These are phyloP conservation scores for Pseudomyrmex dendroicus DNA, from an alignment of 1,140 invertebrate species.

Conservation along the genomic window DNA sequence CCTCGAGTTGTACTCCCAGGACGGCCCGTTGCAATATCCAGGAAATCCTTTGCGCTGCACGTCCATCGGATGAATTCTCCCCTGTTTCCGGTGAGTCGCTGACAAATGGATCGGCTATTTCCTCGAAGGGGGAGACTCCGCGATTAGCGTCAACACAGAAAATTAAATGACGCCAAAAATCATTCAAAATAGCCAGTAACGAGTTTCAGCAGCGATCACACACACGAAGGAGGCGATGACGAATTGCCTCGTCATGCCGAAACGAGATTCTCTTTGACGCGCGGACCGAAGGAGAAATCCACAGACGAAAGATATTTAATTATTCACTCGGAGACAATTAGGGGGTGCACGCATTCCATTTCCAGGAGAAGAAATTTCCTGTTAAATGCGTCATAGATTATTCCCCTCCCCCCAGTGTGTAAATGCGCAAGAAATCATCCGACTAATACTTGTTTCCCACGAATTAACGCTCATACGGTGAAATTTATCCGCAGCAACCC, in stretches of 20 bases:
- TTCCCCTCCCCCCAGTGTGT: background rate
- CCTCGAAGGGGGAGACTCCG: slow-evolving; percentile 59
- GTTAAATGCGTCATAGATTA: background rate
- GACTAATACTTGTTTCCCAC: slow-evolving; percentile 22
- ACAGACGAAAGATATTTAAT: background rate
- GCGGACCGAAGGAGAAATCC: background rate
- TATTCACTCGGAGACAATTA: background rate
- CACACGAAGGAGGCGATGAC: slow-evolving; percentile 47
- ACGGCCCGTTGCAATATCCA: slow-evolving; percentile 59
- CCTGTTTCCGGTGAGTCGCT: slow-evolving; percentile 67
- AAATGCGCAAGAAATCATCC: background rate
- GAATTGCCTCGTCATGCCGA: slow-evolving; percentile 14
- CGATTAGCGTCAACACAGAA: slow-evolving; percentile 73
- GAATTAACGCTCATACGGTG: slow-evolving; percentile 24
- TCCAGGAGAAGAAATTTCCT: background rate
- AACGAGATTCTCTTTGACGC: background rate
- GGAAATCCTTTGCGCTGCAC: slow-evolving; percentile 72
- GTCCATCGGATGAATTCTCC: slow-evolving; percentile 68
- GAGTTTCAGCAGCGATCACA: slow-evolving; percentile 44
- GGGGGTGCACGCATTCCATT: no score
- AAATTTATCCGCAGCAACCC: slow-evolving; percentile 46
- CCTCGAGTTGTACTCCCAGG: slow-evolving; percentile 47
- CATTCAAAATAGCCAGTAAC: slow-evolving; percentile 68
- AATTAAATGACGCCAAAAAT: slow-evolving; percentile 74
- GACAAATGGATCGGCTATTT: slow-evolving; percentile 74